Base-by-base conservation (phyloP, 2,888 invertebrate species). In the Aspidiotus destructor region DNA sequence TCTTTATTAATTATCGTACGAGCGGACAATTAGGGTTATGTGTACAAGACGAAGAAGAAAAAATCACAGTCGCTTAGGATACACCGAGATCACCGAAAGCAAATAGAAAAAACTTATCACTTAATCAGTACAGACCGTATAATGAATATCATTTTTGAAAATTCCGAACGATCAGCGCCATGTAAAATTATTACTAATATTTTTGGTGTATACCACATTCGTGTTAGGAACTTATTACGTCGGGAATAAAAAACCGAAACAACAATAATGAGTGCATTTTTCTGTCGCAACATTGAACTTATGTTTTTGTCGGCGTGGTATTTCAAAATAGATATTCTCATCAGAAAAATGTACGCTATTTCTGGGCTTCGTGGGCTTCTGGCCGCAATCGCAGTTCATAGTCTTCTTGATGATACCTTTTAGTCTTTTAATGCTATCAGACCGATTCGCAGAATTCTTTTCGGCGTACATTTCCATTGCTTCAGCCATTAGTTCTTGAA, bases 211-310 rank as follows among this genome's bases (percentile, higher is more conserved):
- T 28, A 28, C 28, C 28, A 28, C 5, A 28, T 28, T 28, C 5
- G 28, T 28, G 28, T 41, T 42, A 42, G 17, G 10, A 61, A 13
- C 10, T 17, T 44, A 55, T 17, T 11, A 8, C 41, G 63, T 68
- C 8, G 71, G 71, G 62, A 71, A 71, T 44, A 70, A 52, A 61
- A 68, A 71, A 52, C 71, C 71, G 15, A 70, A 71, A 64, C 71
- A 71, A 68, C 71, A 71, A 15, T 64, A 68, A 48, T 70, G 70
- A 28, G 62, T 60, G 17, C 67, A 57, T 10, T 68, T 54, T n/a
- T 61, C 69, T 58, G 64, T 61, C 8, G 67, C 65, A 11, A 68
- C 64, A 13, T 64, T 58, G 48, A 63, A 68, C 42, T 57, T 64
- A 11, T 68, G 57, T 41, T 68, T 41, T 40, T 68, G 70, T 8